phyloP scores from a whole-genome alignment of 2,888 invertebrate species.

The Eupsilia transversa region DNA sequence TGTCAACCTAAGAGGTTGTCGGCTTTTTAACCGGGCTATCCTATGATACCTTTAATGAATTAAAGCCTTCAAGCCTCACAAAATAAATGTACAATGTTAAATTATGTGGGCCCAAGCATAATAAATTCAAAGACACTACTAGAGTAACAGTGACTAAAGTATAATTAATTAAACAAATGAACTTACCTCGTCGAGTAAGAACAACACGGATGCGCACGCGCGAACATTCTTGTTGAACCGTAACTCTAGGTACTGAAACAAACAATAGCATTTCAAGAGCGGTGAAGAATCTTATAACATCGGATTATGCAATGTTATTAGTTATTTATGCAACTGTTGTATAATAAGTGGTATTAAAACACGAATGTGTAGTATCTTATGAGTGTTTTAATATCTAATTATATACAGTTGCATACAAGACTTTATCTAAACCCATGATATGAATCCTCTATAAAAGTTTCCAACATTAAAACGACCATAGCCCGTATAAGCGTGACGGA shows the following conservation, averaged over 20 bases:
- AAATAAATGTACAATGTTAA: not conserved
- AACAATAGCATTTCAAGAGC: constrained; percentile 51
- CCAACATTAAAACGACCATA: too few relatives aligned
- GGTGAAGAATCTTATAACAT: constrained; percentile 5
- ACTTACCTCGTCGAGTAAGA: constrained; percentile 95
- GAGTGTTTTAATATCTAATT: too few relatives aligned
- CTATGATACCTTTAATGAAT: not conserved
- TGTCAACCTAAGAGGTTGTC: not conserved
- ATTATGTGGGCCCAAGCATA: constrained; percentile 5
- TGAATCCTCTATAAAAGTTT: too few relatives aligned
- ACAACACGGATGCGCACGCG: constrained; percentile 94
- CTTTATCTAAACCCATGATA: too few relatives aligned
- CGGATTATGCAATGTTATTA: not conserved
- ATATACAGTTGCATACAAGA: too few relatives aligned
- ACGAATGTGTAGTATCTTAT: too few relatives aligned
- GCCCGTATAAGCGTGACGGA: too few relatives aligned
- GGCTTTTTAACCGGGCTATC: not conserved
- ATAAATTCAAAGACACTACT: constrained; percentile 24
- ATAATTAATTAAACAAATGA: constrained; percentile 29
- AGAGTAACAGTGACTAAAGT: constrained; percentile 1
- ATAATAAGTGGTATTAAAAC: too few relatives aligned
- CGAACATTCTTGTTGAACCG: constrained; percentile 94
- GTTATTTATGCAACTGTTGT: too few relatives aligned
- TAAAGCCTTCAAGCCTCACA: not conserved
- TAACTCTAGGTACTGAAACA: constrained; percentile 94